phyloP scores from a whole-genome alignment of 2,113 vertebrate species.

The Atrichornis clamosus region DNA sequence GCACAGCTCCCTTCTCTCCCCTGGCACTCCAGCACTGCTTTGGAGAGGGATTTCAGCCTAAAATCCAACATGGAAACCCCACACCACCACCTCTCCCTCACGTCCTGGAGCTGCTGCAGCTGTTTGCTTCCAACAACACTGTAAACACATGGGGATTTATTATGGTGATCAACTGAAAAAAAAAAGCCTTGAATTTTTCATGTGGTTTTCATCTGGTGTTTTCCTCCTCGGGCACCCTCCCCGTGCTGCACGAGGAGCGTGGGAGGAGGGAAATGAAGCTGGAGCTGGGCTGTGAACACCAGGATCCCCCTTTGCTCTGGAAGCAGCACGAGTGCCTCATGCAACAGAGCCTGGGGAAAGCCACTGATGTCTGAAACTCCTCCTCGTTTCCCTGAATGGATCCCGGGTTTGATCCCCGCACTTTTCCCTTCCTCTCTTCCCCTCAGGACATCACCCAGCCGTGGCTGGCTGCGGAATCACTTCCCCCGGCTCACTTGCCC shows the following conservation, averaged over 20 bases:
- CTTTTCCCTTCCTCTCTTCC: not conserved
- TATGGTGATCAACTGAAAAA: not conserved
- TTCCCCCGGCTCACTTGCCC: not conserved
- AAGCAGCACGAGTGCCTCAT: not conserved
- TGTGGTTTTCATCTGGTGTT: not conserved
- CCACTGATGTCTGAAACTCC: accelerated
- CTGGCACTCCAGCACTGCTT: not conserved
- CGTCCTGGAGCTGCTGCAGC: not conserved
- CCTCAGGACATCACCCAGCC: not conserved
- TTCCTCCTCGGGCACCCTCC: not conserved
- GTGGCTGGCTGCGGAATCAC: not conserved
- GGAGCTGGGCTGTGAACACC: not conserved
- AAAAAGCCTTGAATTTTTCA: constrained; percentile 42
- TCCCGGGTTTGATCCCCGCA: not conserved
- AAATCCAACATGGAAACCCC: not conserved
- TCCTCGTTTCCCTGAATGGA: not conserved
- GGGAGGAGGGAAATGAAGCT: not conserved
- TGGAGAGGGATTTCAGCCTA: not conserved
- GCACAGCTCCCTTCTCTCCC: not conserved
- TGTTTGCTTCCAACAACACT: not conserved
- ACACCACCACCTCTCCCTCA: not conserved
- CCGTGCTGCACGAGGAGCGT: not conserved
- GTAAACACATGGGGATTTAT: not conserved
- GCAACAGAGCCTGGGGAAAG: not conserved
- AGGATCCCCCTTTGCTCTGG: not conserved